These are phyloP conservation scores for Temnothorax nylanderi DNA, from an alignment of 1,140 invertebrate genomes.

Conservation along the genomic window DNA sequence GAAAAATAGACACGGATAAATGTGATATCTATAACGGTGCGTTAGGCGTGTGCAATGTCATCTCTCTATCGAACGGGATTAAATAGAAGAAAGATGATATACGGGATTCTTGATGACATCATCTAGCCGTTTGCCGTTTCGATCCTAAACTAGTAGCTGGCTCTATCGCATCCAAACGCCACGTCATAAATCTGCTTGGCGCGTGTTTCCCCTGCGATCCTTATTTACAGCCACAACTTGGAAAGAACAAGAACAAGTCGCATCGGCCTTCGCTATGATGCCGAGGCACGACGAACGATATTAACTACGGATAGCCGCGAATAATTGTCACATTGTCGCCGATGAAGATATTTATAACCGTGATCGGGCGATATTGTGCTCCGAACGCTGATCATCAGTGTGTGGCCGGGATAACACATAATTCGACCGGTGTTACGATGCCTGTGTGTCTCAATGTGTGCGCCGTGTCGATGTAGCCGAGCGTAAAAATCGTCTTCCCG, in stretches of 20 bases:
- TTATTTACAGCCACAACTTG: constrained; percentile 23
- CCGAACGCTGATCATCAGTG: not conserved
- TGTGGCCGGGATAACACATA: not conserved
- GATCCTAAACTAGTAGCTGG: constrained; percentile 14
- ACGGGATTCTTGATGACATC: constrained; percentile 7
- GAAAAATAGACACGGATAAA: not conserved
- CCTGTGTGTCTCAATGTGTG: not conserved
- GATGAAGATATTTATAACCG: constrained; percentile 46
- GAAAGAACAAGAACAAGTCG: not conserved
- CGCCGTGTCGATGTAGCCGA: constrained; percentile 13
- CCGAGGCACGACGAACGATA: not conserved
- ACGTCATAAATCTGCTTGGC: constrained; percentile 11
- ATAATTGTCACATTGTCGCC: constrained; percentile 23
- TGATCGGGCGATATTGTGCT: not conserved
- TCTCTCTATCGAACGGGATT: not conserved
- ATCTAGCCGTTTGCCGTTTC: constrained; percentile 31
- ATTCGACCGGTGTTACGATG: constrained; percentile 34
- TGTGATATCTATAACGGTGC: not conserved
- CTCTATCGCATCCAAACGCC: not conserved
- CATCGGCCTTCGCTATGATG: constrained; percentile 7
- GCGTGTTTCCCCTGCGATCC: constrained; percentile 11
- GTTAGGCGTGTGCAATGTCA: not conserved
- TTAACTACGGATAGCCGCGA: constrained; percentile 13
- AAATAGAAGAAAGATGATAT: constrained; percentile 2
- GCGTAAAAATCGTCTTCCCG: constrained; percentile 62